Conservation (phyloP, 2,113 vertebrate genomes). For the Cinclus cinclus region DNA sequence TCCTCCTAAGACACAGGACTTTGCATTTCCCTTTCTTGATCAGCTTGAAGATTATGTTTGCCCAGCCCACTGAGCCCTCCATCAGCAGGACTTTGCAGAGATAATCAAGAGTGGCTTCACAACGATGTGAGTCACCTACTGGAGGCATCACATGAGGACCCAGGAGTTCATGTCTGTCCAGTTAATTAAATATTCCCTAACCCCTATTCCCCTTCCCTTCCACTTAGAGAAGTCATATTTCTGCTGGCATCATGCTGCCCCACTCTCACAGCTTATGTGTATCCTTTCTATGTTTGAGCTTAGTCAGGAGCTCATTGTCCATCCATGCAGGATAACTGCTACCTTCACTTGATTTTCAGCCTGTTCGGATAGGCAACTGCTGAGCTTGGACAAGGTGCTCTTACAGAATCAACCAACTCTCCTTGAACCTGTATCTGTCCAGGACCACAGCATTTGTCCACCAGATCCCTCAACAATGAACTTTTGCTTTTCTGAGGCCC, state of each 20-base stretch:
- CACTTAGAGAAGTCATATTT: neutral
- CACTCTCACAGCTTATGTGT: fast-evolving
- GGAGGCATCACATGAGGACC: neutral
- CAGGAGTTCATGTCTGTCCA: neutral
- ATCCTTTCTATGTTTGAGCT: neutral
- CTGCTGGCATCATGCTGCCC: neutral
- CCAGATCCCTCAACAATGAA: neutral
- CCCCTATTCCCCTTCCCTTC: neutral
- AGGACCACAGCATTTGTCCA: neutral
- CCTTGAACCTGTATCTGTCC: neutral
- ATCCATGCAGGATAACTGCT: neutral
- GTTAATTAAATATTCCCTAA: neutral
- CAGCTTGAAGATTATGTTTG: neutral
- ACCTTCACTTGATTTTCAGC: neutral
- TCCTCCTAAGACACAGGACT: neutral
- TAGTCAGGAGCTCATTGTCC: neutral
- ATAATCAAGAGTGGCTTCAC: neutral
- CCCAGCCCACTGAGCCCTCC: fast-evolving
- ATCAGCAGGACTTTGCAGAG: neutral
- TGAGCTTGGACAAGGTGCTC: neutral
- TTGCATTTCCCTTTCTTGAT: neutral
- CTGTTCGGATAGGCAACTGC: neutral
- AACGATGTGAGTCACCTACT: neutral
- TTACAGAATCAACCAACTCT: neutral
- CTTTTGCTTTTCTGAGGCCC: neutral